Evolutionary conservation across 2,888 invertebrate species (phyloP).

Genomic region (Julus scanicus): DNA sequence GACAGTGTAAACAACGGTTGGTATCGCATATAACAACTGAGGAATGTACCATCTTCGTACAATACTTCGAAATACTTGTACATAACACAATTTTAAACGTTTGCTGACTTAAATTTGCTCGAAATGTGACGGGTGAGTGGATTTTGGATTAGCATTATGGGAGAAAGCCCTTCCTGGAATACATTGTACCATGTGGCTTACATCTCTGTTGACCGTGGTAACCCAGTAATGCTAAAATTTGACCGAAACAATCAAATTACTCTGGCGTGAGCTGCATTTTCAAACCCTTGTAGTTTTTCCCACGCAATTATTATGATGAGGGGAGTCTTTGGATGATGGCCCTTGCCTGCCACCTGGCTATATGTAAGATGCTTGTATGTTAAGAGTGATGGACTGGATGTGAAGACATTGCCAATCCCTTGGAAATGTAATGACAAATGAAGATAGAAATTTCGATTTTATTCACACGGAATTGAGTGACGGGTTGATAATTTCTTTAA

Average conservation of each 20-base stretch:
- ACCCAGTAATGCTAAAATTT: constrained; percentile 39
- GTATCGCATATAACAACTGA: background rate
- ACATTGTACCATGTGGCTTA: constrained; percentile 5
- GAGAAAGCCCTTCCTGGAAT: background rate
- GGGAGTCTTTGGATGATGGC: background rate
- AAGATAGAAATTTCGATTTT: constrained; percentile 19
- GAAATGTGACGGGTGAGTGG: background rate
- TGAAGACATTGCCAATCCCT: background rate
- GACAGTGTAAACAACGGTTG: background rate
- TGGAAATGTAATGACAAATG: background rate
- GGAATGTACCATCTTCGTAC: background rate
- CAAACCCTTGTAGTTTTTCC: background rate
- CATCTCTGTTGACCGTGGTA: constrained; percentile 12
- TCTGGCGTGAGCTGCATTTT: background rate
- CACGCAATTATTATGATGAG: background rate
- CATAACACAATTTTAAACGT: background rate
- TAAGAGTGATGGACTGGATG: background rate
- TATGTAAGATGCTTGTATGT: background rate
- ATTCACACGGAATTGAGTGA: constrained; percentile 28
- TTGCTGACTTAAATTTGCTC: background rate
- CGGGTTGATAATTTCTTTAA: background rate
- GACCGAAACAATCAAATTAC: constrained; percentile 37
- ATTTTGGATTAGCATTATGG: background rate
- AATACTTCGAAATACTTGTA: background rate
- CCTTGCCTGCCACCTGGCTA: constrained; percentile 27